A percentile compares a stretch with the other conserved stretches of the same genome.
These are phyloP conservation scores for Pavo muticus DNA, from an alignment of 2,113 vertebrate species.

Conservation along the genomic window DNA sequence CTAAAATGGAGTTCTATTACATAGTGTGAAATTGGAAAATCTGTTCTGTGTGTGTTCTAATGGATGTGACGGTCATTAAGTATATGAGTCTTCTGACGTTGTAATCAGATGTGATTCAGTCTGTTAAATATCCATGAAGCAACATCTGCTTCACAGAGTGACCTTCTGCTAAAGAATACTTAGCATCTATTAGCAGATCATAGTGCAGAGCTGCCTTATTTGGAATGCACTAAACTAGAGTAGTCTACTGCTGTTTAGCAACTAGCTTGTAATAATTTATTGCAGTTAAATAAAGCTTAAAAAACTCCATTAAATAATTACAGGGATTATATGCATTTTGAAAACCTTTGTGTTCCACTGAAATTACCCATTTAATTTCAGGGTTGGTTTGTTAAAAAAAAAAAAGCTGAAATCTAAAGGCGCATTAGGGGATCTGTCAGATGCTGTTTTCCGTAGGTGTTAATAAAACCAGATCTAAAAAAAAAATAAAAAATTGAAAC, in stretches of 20 bases:
- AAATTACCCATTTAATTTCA: slow-evolving; percentile 85
- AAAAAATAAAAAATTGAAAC: slow-evolving; percentile 72
- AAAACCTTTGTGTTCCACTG: slow-evolving; percentile 78
- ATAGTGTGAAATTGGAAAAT: slow-evolving; percentile 90
- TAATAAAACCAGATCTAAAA: slow-evolving; percentile 81
- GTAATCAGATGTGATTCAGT: slow-evolving; percentile 97
- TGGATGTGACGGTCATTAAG: slow-evolving; percentile 97
- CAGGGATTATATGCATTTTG: slow-evolving; percentile 79
- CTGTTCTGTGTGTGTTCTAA: slow-evolving; percentile 92
- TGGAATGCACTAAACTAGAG: slow-evolving; percentile 79
- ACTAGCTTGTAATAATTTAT: slow-evolving; percentile 82
- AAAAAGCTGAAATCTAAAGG: slow-evolving; percentile 77
- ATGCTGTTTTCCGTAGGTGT: slow-evolving; percentile 83
- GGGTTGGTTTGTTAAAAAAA: slow-evolving; percentile 74
- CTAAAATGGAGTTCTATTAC: slow-evolving; percentile 60
- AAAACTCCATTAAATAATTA: slow-evolving; percentile 85
- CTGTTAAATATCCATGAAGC: slow-evolving; percentile 95
- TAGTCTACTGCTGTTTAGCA: slow-evolving; percentile 79
- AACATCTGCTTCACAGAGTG: slow-evolving; percentile 97
- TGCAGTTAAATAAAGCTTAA: slow-evolving; percentile 84
- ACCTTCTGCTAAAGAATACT: slow-evolving; percentile 94
- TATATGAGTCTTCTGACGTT: slow-evolving; percentile 93
- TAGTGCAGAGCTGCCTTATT: slow-evolving; percentile 79
- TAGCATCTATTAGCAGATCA: slow-evolving; percentile 86
- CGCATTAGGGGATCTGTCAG: slow-evolving; percentile 79